Conservation (phyloP, 2,888 invertebrate genomes). For the Bombylius discolor region DNA sequence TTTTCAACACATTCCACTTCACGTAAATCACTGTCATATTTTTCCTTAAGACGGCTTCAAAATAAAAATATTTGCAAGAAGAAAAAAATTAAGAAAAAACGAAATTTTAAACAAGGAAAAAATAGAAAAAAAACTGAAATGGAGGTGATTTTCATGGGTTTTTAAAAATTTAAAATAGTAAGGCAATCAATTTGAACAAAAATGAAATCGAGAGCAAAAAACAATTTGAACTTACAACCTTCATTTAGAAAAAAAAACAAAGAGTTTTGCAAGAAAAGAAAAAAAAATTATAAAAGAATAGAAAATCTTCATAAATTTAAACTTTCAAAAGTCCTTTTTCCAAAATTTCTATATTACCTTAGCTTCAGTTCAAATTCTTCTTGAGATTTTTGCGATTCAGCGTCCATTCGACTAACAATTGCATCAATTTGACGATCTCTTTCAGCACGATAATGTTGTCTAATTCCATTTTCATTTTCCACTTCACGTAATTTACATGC, state of each 20-base stretch:
- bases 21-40: constrained; percentile 57
- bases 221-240: background rate
- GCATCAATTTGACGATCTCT: constrained; percentile 65
- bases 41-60: constrained; percentile 57
- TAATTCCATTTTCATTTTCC: constrained; percentile 53
- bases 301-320: too few species aligned
- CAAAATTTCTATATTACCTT: constrained; percentile 18
- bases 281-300: background rate
- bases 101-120: background rate
- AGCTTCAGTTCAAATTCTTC: constrained; percentile 33
- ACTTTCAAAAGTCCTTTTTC: background rate
- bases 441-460: constrained; percentile 56
- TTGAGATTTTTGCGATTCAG: constrained; percentile 28
- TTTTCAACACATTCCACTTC: constrained; percentile 54
- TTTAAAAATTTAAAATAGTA: too few species aligned
- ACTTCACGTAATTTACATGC: constrained; percentile 39
- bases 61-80: background rate
- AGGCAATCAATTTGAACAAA: background rate
- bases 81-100: background rate
- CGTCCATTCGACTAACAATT: constrained; percentile 34
- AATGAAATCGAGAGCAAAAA: background rate
- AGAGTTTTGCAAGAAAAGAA: background rate
- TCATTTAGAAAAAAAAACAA: background rate
- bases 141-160: too few species aligned
- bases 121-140: too few species aligned